Base-by-base conservation (phyloP, 1,140 invertebrate genomes). In the Zaprionus davidi region DNA sequence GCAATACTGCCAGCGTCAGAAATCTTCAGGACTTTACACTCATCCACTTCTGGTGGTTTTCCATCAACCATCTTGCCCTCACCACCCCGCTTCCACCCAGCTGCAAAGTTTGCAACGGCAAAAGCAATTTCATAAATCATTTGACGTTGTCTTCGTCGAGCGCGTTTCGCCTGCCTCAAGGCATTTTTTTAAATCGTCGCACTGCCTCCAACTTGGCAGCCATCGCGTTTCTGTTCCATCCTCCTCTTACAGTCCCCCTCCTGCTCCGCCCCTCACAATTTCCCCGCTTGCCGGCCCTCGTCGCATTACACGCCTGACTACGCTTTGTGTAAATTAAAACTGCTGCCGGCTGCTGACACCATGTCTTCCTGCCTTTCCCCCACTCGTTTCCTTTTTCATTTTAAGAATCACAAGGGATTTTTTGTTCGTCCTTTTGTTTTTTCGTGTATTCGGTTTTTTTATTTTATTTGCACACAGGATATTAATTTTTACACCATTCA, bases 401-500 rank as follows among this genome's bases (percentile, higher is more conserved):
- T 59, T 59, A 69, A 65, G 71, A 69, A 78, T 75, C 65, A 70
- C 59, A 49, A 38, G 59, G 44, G 31, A 55, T 53, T 22, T 53
- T 57, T n/a, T 65, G 28, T 60, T 71, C 31, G 12, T 49, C 60
- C 53, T 26, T 56, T 79, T 67, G 26, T 55, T 58, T 70, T 67
- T 59, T 17, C 1, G n/a, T 13, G 17, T 44, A 44, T 44, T 44
- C 2, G 62, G 11, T 62, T 51, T 53, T n/a, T n/a, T n/a, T n/a
- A n/a, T 34, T 69, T 67, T 67, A 26, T 60, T 55, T 74, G 22
- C 44, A 46, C 67, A 67, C 90, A 92, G 91, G 91, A 92, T 92
- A 92, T 92, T 92, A 92, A 92, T 92, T 92, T 92, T 92, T 92
- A 92, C 91, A 92, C 83, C 91, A 92, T 92, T 92, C 91, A 92